These are phyloP conservation scores for Drosophila rhopaloa DNA, from an alignment of 1,140 invertebrate genomes.

Conservation along the genomic window DNA sequence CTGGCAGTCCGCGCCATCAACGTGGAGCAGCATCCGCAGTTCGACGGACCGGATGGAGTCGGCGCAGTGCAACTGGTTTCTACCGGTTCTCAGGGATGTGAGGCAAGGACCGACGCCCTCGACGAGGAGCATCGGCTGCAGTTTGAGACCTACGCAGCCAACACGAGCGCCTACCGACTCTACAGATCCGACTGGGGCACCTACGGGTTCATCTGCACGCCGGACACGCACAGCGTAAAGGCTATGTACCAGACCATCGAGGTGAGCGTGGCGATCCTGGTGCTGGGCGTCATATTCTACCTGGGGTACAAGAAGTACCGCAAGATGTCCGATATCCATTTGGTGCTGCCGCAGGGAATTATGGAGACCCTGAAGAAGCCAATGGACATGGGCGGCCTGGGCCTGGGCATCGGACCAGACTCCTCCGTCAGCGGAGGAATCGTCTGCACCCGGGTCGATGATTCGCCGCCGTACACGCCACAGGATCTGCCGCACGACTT, in stretches of 20 bases:
- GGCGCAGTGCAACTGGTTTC: no score
- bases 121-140: slow-evolving; percentile 16
- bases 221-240: slow-evolving; percentile 38
- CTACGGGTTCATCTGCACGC: slow-evolving; percentile 58
- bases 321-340: slow-evolving; percentile 69
- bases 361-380: slow-evolving; percentile 63
- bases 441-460: slow-evolving; percentile 54
- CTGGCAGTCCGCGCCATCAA: slow-evolving; percentile 67
- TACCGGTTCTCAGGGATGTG: background rate
- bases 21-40: slow-evolving; percentile 34
- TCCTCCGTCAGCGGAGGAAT: slow-evolving; percentile 32
- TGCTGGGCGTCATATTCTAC: slow-evolving; percentile 31
- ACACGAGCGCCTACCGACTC: slow-evolving; percentile 34
- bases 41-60: background rate
- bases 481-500: slow-evolving; percentile 65
- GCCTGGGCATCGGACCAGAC: slow-evolving; percentile 8
- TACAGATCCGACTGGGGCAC: slow-evolving; percentile 46
- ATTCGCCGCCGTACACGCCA: slow-evolving; percentile 32
- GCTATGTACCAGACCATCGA: slow-evolving; percentile 44
- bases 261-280: slow-evolving; percentile 29
- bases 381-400: slow-evolving; percentile 33
- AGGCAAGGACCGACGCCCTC: slow-evolving; percentile 10
- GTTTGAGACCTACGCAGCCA: slow-evolving; percentile 16
- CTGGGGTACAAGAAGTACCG: slow-evolving; percentile 47
- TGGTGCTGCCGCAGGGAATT: slow-evolving; percentile 58